A percentile compares a stretch with the other conserved stretches of the same genome.
These are phyloP conservation scores for Ranitomeya variabilis DNA, from an alignment of 2,113 vertebrate species.

Conservation along the genomic window DNA sequence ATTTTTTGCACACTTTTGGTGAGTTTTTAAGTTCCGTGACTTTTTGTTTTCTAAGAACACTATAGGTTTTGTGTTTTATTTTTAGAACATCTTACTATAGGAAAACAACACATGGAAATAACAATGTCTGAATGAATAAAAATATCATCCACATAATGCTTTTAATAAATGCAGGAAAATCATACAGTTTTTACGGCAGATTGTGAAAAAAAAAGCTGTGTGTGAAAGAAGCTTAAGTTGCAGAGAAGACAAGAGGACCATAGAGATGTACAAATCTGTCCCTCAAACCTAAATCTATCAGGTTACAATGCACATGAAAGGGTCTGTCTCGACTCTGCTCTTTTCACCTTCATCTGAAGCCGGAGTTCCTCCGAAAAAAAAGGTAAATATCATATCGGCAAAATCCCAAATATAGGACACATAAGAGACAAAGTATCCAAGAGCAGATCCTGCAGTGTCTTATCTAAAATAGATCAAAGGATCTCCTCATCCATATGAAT, in stretches of 20 bases:
- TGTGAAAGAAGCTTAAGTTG: background rate
- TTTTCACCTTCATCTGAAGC: slow-evolving; percentile 20
- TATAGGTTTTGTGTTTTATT: too few species aligned
- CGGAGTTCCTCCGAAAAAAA: slow-evolving; percentile 2
- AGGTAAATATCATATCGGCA: slow-evolving; percentile 17
- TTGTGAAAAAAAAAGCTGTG: too few species aligned
- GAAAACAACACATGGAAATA: too few species aligned
- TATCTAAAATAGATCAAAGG: slow-evolving; percentile 48
- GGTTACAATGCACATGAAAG: slow-evolving; percentile 23
- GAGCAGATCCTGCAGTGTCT: slow-evolving; percentile 26
- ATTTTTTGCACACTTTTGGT: too few species aligned
- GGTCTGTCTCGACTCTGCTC: background rate
- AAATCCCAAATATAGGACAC: slow-evolving; percentile 33
- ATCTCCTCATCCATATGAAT: slow-evolving; percentile 44
- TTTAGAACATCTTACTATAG: too few species aligned
- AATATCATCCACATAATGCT: too few species aligned
- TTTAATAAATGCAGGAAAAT: too few species aligned
- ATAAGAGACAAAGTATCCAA: slow-evolving; percentile 28
- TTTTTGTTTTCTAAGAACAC: too few species aligned
- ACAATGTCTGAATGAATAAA: too few species aligned
- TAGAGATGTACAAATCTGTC: background rate
- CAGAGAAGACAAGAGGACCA: background rate
- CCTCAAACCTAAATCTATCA: background rate
- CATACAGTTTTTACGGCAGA: too few species aligned
- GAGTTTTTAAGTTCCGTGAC: too few species aligned